These are phyloP conservation scores for Bujurquina vittata DNA, from an alignment of 2,113 vertebrate genomes.

Conservation along the genomic window DNA sequence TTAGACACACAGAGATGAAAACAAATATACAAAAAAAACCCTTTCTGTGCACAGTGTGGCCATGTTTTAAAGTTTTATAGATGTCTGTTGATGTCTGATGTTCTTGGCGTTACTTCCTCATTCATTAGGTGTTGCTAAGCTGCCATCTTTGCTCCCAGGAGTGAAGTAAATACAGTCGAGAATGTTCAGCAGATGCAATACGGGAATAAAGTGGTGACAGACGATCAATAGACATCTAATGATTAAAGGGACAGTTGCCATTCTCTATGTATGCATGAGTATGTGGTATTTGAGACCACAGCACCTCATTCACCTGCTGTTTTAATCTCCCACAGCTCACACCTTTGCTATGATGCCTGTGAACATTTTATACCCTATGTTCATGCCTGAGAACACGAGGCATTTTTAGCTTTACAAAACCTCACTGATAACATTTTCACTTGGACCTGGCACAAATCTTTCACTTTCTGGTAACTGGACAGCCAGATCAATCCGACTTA, in stretches of 20 bases:
- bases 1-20: background rate
- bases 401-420: background rate
- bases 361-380: conserved; percentile 1
- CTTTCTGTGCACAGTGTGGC: background rate
- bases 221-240: conserved; percentile 61
- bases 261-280: conserved; percentile 18
- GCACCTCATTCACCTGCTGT: conserved; percentile 36
- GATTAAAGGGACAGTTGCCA: conserved; percentile 38
- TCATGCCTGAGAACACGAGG: conserved; percentile 10
- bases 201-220: conserved; percentile 53
- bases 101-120: background rate
- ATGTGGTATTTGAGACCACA: background rate
- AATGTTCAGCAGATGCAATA: conserved; percentile 40
- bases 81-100: background rate
- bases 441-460: background rate
- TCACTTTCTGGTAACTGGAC: background rate
- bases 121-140: conserved; percentile 41
- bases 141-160: conserved; percentile 26
- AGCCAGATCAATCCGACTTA: conserved; percentile 23
- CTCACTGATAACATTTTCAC: background rate
- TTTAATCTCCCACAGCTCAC: conserved; percentile 39
- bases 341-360: conserved; percentile 1
- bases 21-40: background rate
- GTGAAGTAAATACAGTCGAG: conserved; percentile 43
- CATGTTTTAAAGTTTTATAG: background rate